Base-by-base conservation (phyloP, 2,797 vertebrate genomes). In the Heteromormyrus szaboi region DNA sequence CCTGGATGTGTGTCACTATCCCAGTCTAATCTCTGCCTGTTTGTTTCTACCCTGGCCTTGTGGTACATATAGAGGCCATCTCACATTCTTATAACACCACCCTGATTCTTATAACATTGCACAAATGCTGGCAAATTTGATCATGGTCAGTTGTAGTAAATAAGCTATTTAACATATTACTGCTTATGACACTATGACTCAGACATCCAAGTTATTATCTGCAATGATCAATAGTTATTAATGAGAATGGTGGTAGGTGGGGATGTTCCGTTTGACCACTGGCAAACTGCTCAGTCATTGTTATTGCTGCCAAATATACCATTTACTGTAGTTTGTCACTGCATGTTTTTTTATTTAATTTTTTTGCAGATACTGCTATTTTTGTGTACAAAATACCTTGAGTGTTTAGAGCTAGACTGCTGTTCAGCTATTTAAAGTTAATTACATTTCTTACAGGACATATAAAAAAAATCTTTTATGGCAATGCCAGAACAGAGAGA, bases 341-440 rank as follows among this genome's bases (percentile, higher is more conserved):
- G 1, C 11, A 19, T 44, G 51, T 48, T 51, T 79, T 12, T 65
- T 68, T 56, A 8, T 56, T 19, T 56, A 5, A 0, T 65, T 65
- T 65, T 33, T 88, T 76, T 88, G 87, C 65, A 68, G 25, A 68
- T 68, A 5, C 29, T 33, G 29, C 65, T 68, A 33, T 68, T 68
- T 79, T 19, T 83, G 56, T 46, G 19, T 46, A 59, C 76, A 88
- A 88, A 83, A 19, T 33, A 50, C n/a, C 68, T 76, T 88, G 46
- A 25, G 14, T 22, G 37, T 4, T 11, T 72, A 25, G n/a, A 76
- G 6, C 37, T 48, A 84, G 22, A 62, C 54, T 48, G 53, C 33
- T 14, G 12, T 54, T 59, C 87, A 37, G 29, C 72, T 84, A 81
- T 48, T 88, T 88, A 50, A 41, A 65, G 37, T 88, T 29, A 33